Evolutionary conservation across 2,113 vertebrate species (phyloP).

Genomic region (Anthoscopus minutus): DNA sequence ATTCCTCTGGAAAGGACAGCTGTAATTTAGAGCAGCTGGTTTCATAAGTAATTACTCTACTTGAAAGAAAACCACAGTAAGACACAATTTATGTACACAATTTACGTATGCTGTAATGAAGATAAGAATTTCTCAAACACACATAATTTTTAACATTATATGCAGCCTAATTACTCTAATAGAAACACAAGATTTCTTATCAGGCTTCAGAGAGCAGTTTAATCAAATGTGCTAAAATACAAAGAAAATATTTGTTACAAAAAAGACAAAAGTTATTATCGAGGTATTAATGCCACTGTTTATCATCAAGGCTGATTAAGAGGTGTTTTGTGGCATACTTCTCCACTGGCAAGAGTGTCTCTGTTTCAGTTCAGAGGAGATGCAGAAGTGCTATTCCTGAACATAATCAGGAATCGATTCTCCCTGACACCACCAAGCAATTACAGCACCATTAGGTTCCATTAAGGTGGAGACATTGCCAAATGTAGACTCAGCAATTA

Average conservation of each 20-base stretch:
- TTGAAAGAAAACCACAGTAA: not conserved
- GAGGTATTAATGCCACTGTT: constrained; percentile 1
- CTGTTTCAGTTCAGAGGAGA: constrained; percentile 13
- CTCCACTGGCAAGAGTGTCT: not conserved
- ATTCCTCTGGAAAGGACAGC: not conserved
- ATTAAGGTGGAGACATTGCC: constrained; percentile 54
- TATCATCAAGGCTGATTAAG: not conserved
- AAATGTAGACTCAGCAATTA: constrained; percentile 57
- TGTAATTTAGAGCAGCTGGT: not conserved
- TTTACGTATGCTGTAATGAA: not conserved
- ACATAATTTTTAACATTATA: not conserved
- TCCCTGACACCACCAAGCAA: constrained; percentile 26
- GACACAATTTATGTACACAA: not conserved
- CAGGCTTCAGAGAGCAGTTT: not conserved
- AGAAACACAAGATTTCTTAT: not conserved
- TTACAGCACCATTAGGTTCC: constrained; percentile 60
- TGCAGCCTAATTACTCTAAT: not conserved
- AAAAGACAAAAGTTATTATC: not conserved
- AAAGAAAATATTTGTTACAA: not conserved
- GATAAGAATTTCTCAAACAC: not conserved
- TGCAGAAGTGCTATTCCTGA: constrained; percentile 41
- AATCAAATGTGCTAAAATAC: not conserved
- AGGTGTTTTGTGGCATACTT: not conserved
- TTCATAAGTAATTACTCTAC: not conserved
- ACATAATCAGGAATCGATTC: constrained; percentile 46